Evolutionary conservation across 2,888 invertebrate species (phyloP).

Genomic region (Eupithecia centaureata): DNA sequence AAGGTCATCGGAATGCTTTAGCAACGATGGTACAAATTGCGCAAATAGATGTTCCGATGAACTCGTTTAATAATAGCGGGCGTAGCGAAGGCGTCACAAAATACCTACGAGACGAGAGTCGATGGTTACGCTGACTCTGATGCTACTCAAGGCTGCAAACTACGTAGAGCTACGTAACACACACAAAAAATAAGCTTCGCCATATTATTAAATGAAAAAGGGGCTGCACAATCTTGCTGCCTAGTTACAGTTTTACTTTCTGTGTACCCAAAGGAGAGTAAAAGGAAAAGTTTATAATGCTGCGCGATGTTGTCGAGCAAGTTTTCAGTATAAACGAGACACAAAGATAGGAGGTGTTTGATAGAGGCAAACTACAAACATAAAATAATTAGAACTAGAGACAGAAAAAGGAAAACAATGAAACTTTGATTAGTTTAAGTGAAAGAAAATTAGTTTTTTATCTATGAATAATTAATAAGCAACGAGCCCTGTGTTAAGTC

Average conservation of each 20-base stretch:
- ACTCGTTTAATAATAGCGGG: conserved; percentile 82
- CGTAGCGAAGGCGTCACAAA: conserved; percentile 77
- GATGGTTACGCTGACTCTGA: conserved; percentile 47
- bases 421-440: background rate
- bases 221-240: background rate
- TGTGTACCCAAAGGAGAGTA: background rate
- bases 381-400: background rate
- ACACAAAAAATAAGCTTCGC: conserved; percentile 58
- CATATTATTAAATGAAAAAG: background rate
- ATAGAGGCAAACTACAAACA: background rate
- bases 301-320: background rate
- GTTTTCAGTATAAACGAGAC: background rate
- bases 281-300: conserved; percentile 4
- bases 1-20: conserved; percentile 77
- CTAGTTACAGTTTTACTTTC: conserved; percentile 1
- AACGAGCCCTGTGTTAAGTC: background rate
- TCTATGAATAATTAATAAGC: background rate
- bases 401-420: background rate
- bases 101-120: conserved; percentile 62
- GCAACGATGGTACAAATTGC: conserved; percentile 79
- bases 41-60: conserved; percentile 84
- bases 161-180: conserved; percentile 55
- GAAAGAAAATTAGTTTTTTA: background rate
- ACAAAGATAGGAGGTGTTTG: background rate
- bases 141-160: conserved; percentile 68